Evolutionary conservation across 2,797 vertebrate species (phyloP), one percentile per base, ranked within the genome.

Genomic region (Amazona ochrocephala): DNA sequence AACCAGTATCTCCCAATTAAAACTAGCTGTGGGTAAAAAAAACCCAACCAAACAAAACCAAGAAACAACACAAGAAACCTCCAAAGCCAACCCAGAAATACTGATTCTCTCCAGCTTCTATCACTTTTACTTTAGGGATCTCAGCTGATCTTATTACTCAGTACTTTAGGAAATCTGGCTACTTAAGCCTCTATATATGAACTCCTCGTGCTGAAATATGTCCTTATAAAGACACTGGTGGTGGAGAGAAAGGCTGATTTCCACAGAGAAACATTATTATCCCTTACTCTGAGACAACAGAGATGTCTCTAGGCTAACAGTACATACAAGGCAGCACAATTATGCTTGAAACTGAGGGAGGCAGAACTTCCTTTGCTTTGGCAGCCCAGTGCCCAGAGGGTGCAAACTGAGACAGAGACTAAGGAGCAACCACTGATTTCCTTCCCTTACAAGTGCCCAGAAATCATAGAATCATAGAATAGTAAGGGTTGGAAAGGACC

Each of bases 201-300:
- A 86, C 30, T 27, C 70, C 5, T 29, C 4, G 16, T 82, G 27
- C 60, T 90, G 84, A 94, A 94, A 94, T 82, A 73, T 73, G 62
- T 70, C 51, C 74, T 42, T 66, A 47, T 79, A 70, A 95, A 92
- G 60, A 82, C 27, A 66, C 5, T 51, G 30, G 11, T 68, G 19
- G 42, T 62, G 7, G 50, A 90, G 8, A 66, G n/a, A 87, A 87
- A 73, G 47, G 20, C n/a, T 72, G 70, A 96, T 88, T 93, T 85
- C 58, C 48, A 65, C 48, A 68, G 88, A 93, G 90, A 41, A 96
- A 77, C 9, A 51, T 80, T 87, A 70, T 85, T 87, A 85, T 79
- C 19, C 15, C 44, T 91, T 71, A 53, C 56, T 91, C 68, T 85
- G 56, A 83, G 30, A 60, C 64, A 94, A 71, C n/a, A 90, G 68